Conservation (phyloP, 2,113 vertebrate genomes). For the Gnathonemus longibarbis region DNA sequence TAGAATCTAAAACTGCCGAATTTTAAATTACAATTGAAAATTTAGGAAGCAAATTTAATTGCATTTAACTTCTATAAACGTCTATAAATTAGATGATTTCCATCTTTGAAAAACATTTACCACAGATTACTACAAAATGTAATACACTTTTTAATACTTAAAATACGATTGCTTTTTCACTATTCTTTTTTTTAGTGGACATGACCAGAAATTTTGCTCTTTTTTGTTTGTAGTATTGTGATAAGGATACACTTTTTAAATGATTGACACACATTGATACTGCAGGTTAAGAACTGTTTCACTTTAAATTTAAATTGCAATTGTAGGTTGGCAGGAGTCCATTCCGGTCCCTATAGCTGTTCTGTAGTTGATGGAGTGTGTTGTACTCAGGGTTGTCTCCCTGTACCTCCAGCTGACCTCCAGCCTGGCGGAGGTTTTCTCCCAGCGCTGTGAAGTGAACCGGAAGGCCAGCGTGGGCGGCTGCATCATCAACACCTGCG, state of each 20-base stretch:
- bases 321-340: neutral
- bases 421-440: constrained; percentile 86
- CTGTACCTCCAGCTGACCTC: constrained; percentile 72
- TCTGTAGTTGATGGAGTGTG: neutral
- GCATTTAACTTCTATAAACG: neutral
- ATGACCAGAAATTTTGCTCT: neutral
- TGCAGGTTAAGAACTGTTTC: neutral
- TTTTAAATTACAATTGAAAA: neutral
- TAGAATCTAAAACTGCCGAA: neutral
- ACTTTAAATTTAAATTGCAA: neutral
- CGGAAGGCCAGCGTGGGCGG: constrained; percentile 86
- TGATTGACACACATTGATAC: neutral
- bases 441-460: constrained; percentile 91
- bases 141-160: neutral
- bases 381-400: neutral
- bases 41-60: neutral
- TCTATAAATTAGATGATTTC: neutral
- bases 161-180: neutral
- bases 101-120: neutral
- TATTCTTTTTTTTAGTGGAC: neutral
- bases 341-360: neutral
- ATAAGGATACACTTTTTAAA: neutral
- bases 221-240: neutral
- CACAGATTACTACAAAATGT: neutral
- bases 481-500: constrained; percentile 95